Evolutionary conservation across 1,140 invertebrate species (phyloP).

Genomic region (Hyles vespertilio): DNA sequence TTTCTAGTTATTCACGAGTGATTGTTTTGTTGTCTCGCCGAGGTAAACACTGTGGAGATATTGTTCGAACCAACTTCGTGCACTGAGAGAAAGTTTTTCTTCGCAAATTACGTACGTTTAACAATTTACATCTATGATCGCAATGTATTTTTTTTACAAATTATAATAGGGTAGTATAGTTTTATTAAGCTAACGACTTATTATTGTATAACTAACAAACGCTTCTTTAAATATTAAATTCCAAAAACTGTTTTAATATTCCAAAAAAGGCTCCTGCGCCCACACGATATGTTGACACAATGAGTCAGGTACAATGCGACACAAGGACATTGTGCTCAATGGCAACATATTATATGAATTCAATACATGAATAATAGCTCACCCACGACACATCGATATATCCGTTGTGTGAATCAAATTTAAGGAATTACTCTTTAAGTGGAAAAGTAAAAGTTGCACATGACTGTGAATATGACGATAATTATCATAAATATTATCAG

Average conservation of each 20-base stretch:
- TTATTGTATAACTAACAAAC: neutral
- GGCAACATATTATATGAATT: constrained; percentile 59
- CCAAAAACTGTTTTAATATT: neutral
- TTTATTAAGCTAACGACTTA: constrained; percentile 1
- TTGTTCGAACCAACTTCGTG: constrained; percentile 8
- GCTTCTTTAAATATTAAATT: too few species aligned
- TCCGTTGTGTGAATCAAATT: constrained; percentile 9
- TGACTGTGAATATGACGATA: too few species aligned
- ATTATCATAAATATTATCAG: too few species aligned
- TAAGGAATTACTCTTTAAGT: neutral
- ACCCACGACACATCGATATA: constrained; percentile 29
- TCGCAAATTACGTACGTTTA: constrained; percentile 11
- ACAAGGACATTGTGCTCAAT: constrained; percentile 64
- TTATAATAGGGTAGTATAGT: constrained; percentile 2
- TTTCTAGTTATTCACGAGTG: constrained; percentile 1
- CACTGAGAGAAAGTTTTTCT: constrained; percentile 30
- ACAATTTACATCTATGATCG: neutral
- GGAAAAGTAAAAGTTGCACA: too few species aligned
- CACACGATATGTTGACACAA: constrained; percentile 57
- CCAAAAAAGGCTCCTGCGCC: constrained; percentile 54
- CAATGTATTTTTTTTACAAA: neutral
- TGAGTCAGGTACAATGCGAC: constrained; percentile 60
- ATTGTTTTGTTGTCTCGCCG: constrained; percentile 27
- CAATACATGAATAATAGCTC: constrained; percentile 45
- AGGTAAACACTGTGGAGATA: constrained; percentile 23